Base-by-base conservation (phyloP, 2,113 vertebrate species). In the Edolisoma coerulescens region DNA sequence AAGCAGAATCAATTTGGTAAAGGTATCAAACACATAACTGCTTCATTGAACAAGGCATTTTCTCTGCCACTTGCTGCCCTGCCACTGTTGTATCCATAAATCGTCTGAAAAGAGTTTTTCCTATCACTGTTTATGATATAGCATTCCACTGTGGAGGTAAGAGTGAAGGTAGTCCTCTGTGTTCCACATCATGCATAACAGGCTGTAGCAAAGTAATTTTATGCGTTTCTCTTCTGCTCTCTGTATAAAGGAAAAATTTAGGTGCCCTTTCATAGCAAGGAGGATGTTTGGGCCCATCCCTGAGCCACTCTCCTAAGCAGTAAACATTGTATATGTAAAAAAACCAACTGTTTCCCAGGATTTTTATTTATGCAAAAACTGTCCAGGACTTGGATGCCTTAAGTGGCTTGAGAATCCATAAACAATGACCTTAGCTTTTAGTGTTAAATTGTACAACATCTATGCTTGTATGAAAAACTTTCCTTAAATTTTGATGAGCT, bases 1-100 rank as follows among this genome's bases (percentile, higher is more conserved):
- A 77, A 90, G 52, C 47, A 89, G 71, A 96, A 95, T 93, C 83
- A 94, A 44, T 92, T 96, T 71, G 89, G 41, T 95, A 80, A 96
- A 97, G 94, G 63, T 84, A 93, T 73, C 59, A 85, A 76, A 69
- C 60, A 64, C 30, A 42, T 42, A 89, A 92, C 45, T 89, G 73
- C 76, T 94, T 93, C 68, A 57, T 35, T 86, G 88, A 96, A 95
- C 33, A 71, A 87, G 68, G 71, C n/a, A 39, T 68, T 81, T 95
- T 69, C 60, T n/a, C 70, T 93, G 64, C 56, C 37, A 23, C 76
- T 92, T 68, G 24, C 45, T 89, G n/a, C 67, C 52, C 86, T 75
- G 44, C 60, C 37, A 41, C 16, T 47, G 27, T 74, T 49, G 87
- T 86, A 37, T n/a, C 79, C 56, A 63, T 60, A 78, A 89, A 56